A percentile compares a stretch with the other conserved stretches of the same genome.
These are phyloP conservation scores for Misgurnus mizolepis DNA, from an alignment of 2,113 vertebrate species.

Conservation along the genomic window DNA sequence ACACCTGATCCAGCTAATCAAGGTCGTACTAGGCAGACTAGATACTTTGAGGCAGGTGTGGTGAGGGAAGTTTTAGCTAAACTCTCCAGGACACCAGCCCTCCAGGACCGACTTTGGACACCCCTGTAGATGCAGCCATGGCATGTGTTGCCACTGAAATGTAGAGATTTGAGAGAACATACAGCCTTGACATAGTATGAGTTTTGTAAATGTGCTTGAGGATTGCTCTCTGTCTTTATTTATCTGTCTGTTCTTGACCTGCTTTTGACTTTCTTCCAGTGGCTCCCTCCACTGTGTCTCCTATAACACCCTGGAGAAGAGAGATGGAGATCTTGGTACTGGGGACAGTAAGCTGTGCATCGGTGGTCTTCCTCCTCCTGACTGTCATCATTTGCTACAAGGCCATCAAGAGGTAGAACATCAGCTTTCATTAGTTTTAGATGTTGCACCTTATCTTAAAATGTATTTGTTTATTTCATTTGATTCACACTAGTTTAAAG, in stretches of 20 bases:
- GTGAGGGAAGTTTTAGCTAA: too few relatives aligned
- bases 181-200: neutral
- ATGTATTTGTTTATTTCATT: neutral
- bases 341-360: conserved; percentile 78
- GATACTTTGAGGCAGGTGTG: too few relatives aligned
- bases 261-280: conserved; percentile 64
- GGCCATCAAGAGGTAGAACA: conserved; percentile 86
- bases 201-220: neutral
- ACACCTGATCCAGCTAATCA: too few relatives aligned
- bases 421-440: neutral
- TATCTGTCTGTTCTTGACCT: neutral
- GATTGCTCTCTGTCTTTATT: neutral
- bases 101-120: too few relatives aligned
- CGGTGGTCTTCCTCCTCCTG: conserved; percentile 81
- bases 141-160: conserved; percentile 12
- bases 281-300: conserved; percentile 76
- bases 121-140: too few relatives aligned
- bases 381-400: conserved; percentile 88
- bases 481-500: too few relatives aligned
- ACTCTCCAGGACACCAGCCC: too few relatives aligned
- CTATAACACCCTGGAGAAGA: conserved; percentile 81
- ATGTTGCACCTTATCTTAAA: neutral
- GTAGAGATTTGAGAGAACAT: conserved; percentile 38
- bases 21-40: too few relatives aligned
- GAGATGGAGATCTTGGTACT: conserved; percentile 74